Conservation (phyloP, 2,888 invertebrate species). For the Iphiclides podalirius region DNA sequence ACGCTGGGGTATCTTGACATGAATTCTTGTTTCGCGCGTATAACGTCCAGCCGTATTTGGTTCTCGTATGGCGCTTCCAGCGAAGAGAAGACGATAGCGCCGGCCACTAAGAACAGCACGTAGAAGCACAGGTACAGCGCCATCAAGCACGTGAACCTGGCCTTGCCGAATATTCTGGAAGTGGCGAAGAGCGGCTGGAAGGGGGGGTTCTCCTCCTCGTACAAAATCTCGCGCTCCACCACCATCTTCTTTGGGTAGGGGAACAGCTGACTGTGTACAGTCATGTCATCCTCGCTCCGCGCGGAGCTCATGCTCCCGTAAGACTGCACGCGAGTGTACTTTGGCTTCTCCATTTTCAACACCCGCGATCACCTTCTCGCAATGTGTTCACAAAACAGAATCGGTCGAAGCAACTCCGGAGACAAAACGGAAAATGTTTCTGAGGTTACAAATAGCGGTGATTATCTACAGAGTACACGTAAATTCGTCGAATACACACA, state of each 20-base stretch:
- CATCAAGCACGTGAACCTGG: conserved; percentile 77
- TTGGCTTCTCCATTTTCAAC: conserved; percentile 36
- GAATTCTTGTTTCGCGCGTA: conserved; percentile 79
- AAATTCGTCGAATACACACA: no score
- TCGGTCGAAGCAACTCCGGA: no score
- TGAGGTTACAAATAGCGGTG: no score
- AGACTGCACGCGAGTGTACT: conserved; percentile 62
- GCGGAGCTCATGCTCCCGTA: conserved; percentile 70
- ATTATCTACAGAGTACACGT: no score
- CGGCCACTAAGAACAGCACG: conserved; percentile 81
- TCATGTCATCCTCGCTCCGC: conserved; percentile 71
- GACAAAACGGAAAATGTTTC: no score
- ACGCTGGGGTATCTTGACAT: conserved; percentile 80
- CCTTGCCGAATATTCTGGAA: conserved; percentile 70
- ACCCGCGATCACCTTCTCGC: no score
- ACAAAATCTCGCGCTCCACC: conserved; percentile 62
- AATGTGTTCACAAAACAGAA: background rate
- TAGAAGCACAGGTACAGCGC: conserved; percentile 80
- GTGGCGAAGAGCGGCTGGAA: conserved; percentile 69
- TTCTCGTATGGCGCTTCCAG: conserved; percentile 84
- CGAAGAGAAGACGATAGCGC: conserved; percentile 84
- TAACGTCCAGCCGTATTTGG: conserved; percentile 70
- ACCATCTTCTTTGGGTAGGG: conserved; percentile 70
- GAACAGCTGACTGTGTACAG: conserved; percentile 66
- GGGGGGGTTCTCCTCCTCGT: conserved; percentile 69